Evolutionary conservation across 1,140 invertebrate species (phyloP).

Genomic region (Maconellicoccus hirsutus): DNA sequence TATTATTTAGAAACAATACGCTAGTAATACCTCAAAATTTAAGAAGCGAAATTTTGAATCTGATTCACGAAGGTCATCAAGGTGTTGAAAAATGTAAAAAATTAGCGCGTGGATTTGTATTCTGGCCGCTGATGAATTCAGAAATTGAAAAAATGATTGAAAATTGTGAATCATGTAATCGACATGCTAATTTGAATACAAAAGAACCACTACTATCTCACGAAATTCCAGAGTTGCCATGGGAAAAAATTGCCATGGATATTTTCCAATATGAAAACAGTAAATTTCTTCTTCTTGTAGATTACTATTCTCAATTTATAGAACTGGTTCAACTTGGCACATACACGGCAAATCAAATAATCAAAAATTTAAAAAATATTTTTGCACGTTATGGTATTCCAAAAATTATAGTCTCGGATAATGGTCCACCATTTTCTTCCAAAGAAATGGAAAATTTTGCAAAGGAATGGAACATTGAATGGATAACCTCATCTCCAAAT

Average conservation of each 20-base stretch:
- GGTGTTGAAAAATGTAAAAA: slow-evolving; percentile 36
- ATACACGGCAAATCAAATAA: slow-evolving; percentile 1
- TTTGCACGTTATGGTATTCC: slow-evolving; percentile 33
- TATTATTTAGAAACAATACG: slow-evolving; percentile 33
- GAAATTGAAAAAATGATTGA: slow-evolving; percentile 36
- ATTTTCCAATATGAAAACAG: slow-evolving; percentile 25
- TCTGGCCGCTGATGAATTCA: slow-evolving; percentile 37
- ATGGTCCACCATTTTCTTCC: slow-evolving; percentile 29
- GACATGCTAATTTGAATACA: slow-evolving; percentile 30
- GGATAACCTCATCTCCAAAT: no score
- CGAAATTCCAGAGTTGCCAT: slow-evolving; percentile 25
- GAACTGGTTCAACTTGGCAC: slow-evolving; percentile 19
- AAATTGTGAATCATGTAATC: slow-evolving; percentile 35
- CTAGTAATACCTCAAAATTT: slow-evolving; percentile 35
- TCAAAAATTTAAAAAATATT: slow-evolving; percentile 29
- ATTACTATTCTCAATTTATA: slow-evolving; percentile 28
- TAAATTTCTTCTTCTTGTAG: slow-evolving; percentile 26
- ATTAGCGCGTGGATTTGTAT: slow-evolving; percentile 35
- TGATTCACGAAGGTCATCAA: slow-evolving; percentile 35
- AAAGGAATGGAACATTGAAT: not conserved
- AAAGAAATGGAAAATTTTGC: slow-evolving; percentile 25
- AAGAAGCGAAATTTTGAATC: slow-evolving; percentile 34
- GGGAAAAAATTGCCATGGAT: slow-evolving; percentile 26
- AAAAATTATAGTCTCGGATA: slow-evolving; percentile 31
- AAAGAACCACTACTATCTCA: slow-evolving; percentile 33